Conservation (phyloP, 2,888 invertebrate genomes). For the Notodonta dromedarius region DNA sequence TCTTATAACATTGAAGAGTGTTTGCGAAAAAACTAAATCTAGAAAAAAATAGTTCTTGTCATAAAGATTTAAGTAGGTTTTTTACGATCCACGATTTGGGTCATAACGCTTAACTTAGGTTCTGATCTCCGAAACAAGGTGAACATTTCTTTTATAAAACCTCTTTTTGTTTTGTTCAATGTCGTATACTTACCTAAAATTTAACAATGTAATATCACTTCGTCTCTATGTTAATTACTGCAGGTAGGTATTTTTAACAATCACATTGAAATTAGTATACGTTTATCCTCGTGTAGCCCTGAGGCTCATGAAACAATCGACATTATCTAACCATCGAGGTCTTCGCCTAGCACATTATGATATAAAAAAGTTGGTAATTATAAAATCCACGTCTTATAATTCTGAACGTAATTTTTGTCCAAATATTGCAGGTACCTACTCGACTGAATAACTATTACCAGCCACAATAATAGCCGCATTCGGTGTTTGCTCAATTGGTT, state of each 20-base stretch:
- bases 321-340: constrained; percentile 40
- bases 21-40: constrained; percentile 38
- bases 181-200: constrained; percentile 10
- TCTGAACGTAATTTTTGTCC: too few relatives aligned
- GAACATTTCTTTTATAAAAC: constrained; percentile 34
- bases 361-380: background rate
- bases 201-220: constrained; percentile 11
- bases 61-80: constrained; percentile 41
- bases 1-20: constrained; percentile 39
- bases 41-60: constrained; percentile 41
- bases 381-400: too few relatives aligned
- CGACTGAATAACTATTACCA: too few relatives aligned
- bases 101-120: constrained; percentile 40
- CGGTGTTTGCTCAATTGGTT: too few relatives aligned
- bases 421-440: too few relatives aligned
- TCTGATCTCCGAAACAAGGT: constrained; percentile 40
- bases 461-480: too few relatives aligned
- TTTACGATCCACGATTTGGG: constrained; percentile 48
- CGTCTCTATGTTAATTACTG: constrained; percentile 31
- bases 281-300: constrained; percentile 34
- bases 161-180: constrained; percentile 33
- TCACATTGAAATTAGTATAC: constrained; percentile 33
- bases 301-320: constrained; percentile 35
- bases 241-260: constrained; percentile 34
- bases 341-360: constrained; percentile 15